Evolutionary conservation across 2,888 invertebrate species (phyloP).

Genomic region (Caenorhabditis imperialis): DNA sequence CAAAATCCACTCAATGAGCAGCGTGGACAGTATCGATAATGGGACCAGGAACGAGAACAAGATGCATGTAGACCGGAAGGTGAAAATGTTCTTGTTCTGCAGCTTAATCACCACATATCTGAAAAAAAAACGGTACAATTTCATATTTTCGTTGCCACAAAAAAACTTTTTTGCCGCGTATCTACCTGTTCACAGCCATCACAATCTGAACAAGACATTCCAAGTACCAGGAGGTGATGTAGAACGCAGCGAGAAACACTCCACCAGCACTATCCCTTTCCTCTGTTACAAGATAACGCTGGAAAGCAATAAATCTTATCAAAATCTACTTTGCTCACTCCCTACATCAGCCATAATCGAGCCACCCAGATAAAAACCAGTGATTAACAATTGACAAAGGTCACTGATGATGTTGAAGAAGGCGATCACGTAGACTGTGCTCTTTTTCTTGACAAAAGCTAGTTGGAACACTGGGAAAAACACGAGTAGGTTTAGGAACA

Average conservation of each 20-base stretch:
- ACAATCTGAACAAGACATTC: slow-evolving; percentile 42
- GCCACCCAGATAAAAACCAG: slow-evolving; percentile 39
- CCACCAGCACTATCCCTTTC: too few species aligned
- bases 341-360: slow-evolving; percentile 5
- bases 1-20: slow-evolving; percentile 8
- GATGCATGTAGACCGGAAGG: slow-evolving; percentile 8
- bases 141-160: too few species aligned
- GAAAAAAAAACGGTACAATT: too few species aligned
- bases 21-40: not conserved
- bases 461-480: slow-evolving; percentile 9
- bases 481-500: slow-evolving; percentile 19
- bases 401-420: slow-evolving; percentile 42
- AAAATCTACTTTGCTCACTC: too few species aligned
- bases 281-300: too few species aligned
- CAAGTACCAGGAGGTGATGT: slow-evolving; percentile 45
- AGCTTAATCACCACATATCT: slow-evolving; percentile 15
- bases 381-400: slow-evolving; percentile 24
- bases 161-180: not conserved
- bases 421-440: slow-evolving; percentile 47
- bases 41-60: slow-evolving; percentile 9
- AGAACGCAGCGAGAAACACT: slow-evolving; percentile 25
- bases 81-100: slow-evolving; percentile 10
- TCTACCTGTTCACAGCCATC: slow-evolving; percentile 33
- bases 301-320: too few species aligned
- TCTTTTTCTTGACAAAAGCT: slow-evolving; percentile 4